Evolutionary conservation across 2,888 invertebrate species (phyloP), one percentile per base, ranked within the genome.

Genomic region (Hedychridium roseum): DNA sequence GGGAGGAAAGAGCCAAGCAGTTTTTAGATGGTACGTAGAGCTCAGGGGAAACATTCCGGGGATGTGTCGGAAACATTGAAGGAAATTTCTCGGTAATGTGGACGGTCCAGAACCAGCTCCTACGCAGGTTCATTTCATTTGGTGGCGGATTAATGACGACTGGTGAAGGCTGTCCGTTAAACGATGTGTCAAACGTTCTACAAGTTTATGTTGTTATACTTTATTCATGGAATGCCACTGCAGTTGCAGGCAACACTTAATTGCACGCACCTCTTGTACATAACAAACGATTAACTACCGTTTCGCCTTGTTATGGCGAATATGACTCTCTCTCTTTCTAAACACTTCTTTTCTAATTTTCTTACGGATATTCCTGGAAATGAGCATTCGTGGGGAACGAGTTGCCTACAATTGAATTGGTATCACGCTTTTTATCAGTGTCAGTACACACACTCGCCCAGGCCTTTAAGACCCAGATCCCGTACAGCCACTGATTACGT

Each of bases 1-100:
- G 89, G 59, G 88, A 86, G 79, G 86, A 87, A 60, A 81, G 81
- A 66, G 78, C 78, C 48, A 76, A 76, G 59, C 75, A 74, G 57
- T 77, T 78, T 56, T 73, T 78, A 61, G 80, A 81, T 69, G 81
- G 81, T 81, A 75, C 74, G 80, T 72, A 54, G 37, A 43, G 12
- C 17, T 21, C 44, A 39, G 28, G 45, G 45, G 49, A 27, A 49
- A 30, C 23, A 26, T 23, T 59, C 30, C 28, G 23, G 27, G n/a
- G n/a, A n/a, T n/a, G n/a, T n/a, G 38, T 51, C 44, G 45, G 50
- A 49, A 46, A 34, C 39, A 34, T 44, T 39, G 40, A 37, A 42
- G 27, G 46, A 35, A 59, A 38, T 37, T 47, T 42, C 49, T 47
- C 53, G 46, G 56, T 45, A 36, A 52, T 46, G 45, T 53, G 47